These are phyloP conservation scores for Agonum fuliginosum DNA, from an alignment of 2,888 invertebrate genomes.

Conservation along the genomic window DNA sequence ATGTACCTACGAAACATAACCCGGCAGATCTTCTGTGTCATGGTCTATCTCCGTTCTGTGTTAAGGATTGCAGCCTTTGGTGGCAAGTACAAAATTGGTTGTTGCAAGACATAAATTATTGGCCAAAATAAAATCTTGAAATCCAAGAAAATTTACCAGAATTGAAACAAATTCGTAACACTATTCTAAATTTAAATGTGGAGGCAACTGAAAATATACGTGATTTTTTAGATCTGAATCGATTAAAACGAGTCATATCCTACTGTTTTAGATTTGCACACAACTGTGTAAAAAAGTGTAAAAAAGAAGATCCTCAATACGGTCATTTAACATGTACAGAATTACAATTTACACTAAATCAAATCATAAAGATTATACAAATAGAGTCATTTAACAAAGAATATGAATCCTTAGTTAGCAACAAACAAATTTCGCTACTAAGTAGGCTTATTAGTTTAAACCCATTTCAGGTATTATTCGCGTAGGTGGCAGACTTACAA, in stretches of 20 bases:
- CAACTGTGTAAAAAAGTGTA: background rate
- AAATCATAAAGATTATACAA: conserved; percentile 24
- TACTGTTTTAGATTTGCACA: conserved; percentile 39
- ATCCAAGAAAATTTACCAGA: conserved; percentile 44
- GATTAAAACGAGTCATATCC: conserved; percentile 3
- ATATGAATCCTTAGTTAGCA: background rate
- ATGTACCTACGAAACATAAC: conserved; percentile 62
- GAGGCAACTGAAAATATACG: background rate
- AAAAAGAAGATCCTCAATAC: no score
- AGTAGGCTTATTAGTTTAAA: conserved; percentile 31
- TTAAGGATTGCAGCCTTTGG: conserved; percentile 54
- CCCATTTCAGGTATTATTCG: conserved; percentile 29
- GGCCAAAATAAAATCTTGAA: conserved; percentile 3
- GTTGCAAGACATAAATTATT: background rate
- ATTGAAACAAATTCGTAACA: conserved; percentile 34
- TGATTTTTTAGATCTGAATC: conserved; percentile 33
- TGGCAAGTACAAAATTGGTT: conserved; percentile 62
- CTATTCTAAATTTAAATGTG: background rate
- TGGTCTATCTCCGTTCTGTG: conserved; percentile 54
- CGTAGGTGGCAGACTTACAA: conserved; percentile 28
- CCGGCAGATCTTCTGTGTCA: conserved; percentile 62
- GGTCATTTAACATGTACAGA: no score
- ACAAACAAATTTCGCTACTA: background rate
- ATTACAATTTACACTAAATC: no score
- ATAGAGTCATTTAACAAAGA: conserved; percentile 17